phyloP scores from a whole-genome alignment of 2,888 invertebrate species.

The Drymonia ruficornis region DNA sequence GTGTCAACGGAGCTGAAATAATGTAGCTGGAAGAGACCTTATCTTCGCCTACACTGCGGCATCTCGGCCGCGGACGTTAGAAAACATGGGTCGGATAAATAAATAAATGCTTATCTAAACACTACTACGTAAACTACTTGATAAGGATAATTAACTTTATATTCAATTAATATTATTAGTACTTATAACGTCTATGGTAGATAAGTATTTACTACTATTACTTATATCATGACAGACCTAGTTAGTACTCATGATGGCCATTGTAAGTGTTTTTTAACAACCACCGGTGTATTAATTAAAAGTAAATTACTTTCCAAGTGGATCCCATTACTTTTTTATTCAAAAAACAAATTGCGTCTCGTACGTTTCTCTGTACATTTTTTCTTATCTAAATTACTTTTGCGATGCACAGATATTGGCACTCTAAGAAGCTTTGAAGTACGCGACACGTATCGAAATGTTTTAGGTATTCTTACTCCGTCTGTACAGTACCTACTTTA shows the following conservation, averaged over 20 bases:
- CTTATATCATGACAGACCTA: not conserved
- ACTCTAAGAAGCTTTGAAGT: constrained; percentile 32
- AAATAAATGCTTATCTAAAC: no score
- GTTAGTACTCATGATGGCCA: not conserved
- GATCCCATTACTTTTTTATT: constrained; percentile 6
- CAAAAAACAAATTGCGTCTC: constrained; percentile 5
- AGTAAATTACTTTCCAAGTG: constrained; percentile 5
- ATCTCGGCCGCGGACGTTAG: constrained; percentile 19
- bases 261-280: not conserved
- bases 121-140: no score
- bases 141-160: no score
- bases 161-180: no score
- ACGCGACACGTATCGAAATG: constrained; percentile 32
- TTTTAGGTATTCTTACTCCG: constrained; percentile 32
- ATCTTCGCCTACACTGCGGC: constrained; percentile 32
- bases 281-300: not conserved
- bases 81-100: constrained; percentile 25
- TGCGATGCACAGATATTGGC: constrained; percentile 16
- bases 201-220: no score
- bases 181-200: no score
- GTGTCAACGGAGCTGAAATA: constrained; percentile 44
- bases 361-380: constrained; percentile 16
- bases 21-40: constrained; percentile 33
- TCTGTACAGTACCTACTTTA: constrained; percentile 26
- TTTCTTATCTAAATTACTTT: constrained; percentile 26